A percentile compares a stretch with the other conserved stretches of the same genome.
These are phyloP conservation scores for Sarotherodon lohbergeri DNA, from an alignment of 2,113 vertebrate genomes.

Conservation along the genomic window DNA sequence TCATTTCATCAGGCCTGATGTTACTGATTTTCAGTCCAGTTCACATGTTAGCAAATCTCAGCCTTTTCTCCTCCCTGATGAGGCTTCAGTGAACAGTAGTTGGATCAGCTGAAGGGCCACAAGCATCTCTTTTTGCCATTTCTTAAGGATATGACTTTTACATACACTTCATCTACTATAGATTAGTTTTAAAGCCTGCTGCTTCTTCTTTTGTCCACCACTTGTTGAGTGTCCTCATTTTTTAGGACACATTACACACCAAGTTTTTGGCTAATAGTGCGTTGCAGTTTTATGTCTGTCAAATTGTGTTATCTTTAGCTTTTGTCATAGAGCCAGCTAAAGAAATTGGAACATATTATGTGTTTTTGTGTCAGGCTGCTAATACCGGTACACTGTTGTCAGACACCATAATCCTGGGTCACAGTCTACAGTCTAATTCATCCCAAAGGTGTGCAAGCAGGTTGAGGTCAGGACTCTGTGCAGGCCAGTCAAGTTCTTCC, in stretches of 20 bases:
- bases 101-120: background rate
- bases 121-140: background rate
- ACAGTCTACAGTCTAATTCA: background rate
- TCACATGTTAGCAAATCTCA: background rate
- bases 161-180: background rate
- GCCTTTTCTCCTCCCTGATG: background rate
- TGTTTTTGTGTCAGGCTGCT: background rate
- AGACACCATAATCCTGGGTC: background rate
- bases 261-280: background rate
- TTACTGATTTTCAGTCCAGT: background rate
- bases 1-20: background rate
- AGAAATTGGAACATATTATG: background rate
- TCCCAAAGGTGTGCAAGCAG: background rate
- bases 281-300: background rate
- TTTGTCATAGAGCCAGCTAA: background rate
- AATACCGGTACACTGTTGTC: background rate
- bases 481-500: background rate
- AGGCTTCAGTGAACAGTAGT: background rate
- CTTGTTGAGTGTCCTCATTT: background rate
- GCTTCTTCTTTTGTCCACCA: background rate
- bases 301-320: background rate
- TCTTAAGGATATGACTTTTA: background rate
- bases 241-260: background rate
- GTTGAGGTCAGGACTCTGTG: background rate
- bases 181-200: background rate